Conservation (phyloP, 2,888 invertebrate species). For the Pollenia amentaria region DNA sequence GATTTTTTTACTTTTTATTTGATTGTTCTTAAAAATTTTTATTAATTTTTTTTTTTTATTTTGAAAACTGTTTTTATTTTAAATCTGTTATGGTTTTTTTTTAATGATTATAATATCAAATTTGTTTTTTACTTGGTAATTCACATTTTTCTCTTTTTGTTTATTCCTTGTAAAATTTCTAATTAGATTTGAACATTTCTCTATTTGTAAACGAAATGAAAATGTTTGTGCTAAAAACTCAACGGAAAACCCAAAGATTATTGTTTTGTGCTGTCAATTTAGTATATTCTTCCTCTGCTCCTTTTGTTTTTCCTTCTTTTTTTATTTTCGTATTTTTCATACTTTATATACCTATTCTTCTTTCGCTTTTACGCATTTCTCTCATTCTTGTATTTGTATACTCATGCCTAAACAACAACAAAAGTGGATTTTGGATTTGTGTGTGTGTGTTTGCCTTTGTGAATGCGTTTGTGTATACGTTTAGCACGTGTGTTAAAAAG, state of each 20-base stretch:
- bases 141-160: background rate
- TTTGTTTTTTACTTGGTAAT: background rate
- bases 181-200: conserved; percentile 67
- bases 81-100: background rate
- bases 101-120: background rate
- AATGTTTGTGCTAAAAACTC: conserved; percentile 48
- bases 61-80: conserved; percentile 2
- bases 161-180: conserved; percentile 29
- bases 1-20: too few species aligned
- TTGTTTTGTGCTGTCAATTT: conserved; percentile 59
- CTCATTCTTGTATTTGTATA: conserved; percentile 36
- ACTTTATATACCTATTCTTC: conserved; percentile 4
- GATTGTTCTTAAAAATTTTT: too few species aligned
- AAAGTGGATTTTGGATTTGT: background rate
- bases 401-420: conserved; percentile 25
- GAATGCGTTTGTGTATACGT: conserved; percentile 13
- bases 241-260: conserved; percentile 62
- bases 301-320: conserved; percentile 8
- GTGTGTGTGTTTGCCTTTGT: background rate
- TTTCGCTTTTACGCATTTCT: conserved; percentile 29
- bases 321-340: background rate
- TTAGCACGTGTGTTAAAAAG: conserved; percentile 60
- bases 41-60: conserved; percentile 62
- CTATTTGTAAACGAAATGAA: conserved; percentile 68
- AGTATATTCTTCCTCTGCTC: background rate